Evolutionary conservation across 2,888 invertebrate genomes (phyloP).

Genomic region (Cacoxenus indagator): DNA sequence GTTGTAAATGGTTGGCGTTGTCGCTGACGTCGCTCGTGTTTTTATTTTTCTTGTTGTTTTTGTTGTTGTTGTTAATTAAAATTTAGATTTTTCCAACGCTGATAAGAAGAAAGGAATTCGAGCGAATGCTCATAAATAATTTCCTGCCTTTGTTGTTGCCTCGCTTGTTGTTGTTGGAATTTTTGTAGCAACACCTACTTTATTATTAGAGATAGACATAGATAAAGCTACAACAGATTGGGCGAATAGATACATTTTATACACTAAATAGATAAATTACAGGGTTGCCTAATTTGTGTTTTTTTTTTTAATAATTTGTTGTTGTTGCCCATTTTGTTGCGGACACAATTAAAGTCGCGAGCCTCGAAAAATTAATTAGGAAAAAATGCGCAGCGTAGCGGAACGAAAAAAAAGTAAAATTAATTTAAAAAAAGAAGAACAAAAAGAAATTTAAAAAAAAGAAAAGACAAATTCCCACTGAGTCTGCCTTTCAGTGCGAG

Average conservation of each 20-base stretch:
- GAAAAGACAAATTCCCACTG: conserved; percentile 30
- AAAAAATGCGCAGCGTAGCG: conserved; percentile 65
- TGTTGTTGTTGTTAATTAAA: conserved; percentile 29
- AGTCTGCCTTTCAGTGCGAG: conserved; percentile 38
- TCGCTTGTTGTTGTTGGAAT: conserved; percentile 26
- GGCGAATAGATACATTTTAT: conserved; percentile 42
- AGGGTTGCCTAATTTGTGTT: conserved; percentile 63
- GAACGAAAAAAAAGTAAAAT: conserved; percentile 40
- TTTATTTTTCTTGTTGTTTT: not conserved
- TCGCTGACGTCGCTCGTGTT: too few species aligned
- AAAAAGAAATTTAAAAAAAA: conserved; percentile 30
- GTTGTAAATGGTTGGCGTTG: not conserved
- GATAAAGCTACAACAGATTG: not conserved
- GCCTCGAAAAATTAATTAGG: conserved; percentile 67
- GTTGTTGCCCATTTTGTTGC: conserved; percentile 43
- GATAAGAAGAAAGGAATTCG: conserved; percentile 29
- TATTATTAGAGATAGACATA: conserved; percentile 48
- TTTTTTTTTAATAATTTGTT: conserved; percentile 52
- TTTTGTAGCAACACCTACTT: conserved; percentile 57
- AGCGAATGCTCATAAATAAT: conserved; percentile 43
- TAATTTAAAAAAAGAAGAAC: conserved; percentile 15
- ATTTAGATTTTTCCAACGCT: conserved; percentile 28
- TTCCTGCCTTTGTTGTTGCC: conserved; percentile 6
- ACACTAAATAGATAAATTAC: conserved; percentile 62
- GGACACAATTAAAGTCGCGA: conserved; percentile 37